phyloP scores from a whole-genome alignment of 2,113 vertebrate genomes.

The Gallinago jamesoni region DNA sequence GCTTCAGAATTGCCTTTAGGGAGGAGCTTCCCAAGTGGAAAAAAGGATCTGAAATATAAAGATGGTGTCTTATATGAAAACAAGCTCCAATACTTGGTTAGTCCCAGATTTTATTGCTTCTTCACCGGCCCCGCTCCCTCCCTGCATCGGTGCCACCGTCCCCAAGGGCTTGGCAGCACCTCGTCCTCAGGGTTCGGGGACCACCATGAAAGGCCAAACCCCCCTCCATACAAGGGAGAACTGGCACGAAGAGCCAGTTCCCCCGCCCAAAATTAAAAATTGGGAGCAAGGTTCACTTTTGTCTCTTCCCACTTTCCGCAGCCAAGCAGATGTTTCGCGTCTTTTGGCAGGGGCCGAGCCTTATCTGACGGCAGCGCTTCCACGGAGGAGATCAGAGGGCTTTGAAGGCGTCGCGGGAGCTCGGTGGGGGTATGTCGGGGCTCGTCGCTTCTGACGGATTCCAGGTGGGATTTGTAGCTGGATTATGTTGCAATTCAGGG shows the following conservation, averaged over 20 bases:
- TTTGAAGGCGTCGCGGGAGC: neutral
- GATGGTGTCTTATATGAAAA: neutral
- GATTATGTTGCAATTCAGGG: neutral
- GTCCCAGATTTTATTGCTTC: neutral
- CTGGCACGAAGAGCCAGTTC: accelerated
- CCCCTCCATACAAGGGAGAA: neutral
- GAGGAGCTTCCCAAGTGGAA: neutral
- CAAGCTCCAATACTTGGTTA: neutral
- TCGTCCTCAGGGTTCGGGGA: accelerated
- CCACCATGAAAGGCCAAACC: neutral
- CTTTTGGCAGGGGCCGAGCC: neutral
- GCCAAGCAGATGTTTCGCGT: neutral
- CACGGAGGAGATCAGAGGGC: neutral
- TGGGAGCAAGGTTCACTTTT: neutral
- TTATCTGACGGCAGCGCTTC: neutral
- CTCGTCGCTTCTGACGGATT: neutral
- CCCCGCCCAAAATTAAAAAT: neutral
- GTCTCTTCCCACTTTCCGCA: neutral
- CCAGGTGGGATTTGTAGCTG: slow-evolving; percentile 48
- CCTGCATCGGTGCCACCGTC: accelerated
- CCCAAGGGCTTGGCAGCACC: neutral
- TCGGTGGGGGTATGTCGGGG: neutral
- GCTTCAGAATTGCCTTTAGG: neutral
- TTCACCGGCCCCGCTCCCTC: accelerated
- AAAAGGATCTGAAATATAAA: neutral